phyloP scores from a whole-genome alignment of 1,140 invertebrate genomes.

The Himalopsyche phryganea region DNA sequence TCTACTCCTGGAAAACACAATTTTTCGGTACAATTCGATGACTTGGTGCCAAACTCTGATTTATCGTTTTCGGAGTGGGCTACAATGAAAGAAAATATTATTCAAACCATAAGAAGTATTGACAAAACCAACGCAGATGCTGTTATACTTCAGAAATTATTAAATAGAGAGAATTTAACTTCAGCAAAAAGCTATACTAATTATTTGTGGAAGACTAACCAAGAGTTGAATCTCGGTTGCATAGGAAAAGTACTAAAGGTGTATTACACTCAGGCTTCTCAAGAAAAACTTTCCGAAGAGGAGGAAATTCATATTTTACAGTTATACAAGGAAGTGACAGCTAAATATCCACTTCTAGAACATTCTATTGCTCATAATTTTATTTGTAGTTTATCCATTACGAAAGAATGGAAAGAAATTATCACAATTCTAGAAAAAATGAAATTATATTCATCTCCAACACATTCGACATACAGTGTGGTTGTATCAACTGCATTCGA shows the following conservation, averaged over 20 bases:
- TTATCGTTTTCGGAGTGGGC: constrained; percentile 37
- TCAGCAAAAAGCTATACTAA: constrained; percentile 56
- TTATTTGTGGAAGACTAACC: constrained; percentile 49
- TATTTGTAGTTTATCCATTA: constrained; percentile 58
- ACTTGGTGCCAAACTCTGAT: neutral
- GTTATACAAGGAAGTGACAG: constrained; percentile 52
- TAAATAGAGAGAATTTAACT: constrained; percentile 41
- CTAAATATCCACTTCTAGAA: constrained; percentile 58
- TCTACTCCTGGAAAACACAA: too few species aligned
- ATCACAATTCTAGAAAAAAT: constrained; percentile 59
- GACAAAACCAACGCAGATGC: constrained; percentile 54
- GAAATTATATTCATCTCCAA: constrained; percentile 43
- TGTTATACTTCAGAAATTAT: constrained; percentile 53
- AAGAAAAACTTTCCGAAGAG: constrained; percentile 41
- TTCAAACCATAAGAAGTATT: constrained; percentile 39
- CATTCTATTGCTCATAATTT: constrained; percentile 54
- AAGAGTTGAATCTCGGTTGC: constrained; percentile 52
- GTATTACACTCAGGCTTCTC: constrained; percentile 44
- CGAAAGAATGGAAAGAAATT: constrained; percentile 59
- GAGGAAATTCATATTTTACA: constrained; percentile 55
- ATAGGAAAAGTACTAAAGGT: constrained; percentile 54
- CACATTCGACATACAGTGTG: constrained; percentile 42
- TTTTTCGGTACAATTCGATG: neutral
- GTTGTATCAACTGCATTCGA: constrained; percentile 55
- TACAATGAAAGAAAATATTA: constrained; percentile 38